phyloP scores from a whole-genome alignment of 2,113 vertebrate species.

The Cryptomyrus ogoouensis region DNA sequence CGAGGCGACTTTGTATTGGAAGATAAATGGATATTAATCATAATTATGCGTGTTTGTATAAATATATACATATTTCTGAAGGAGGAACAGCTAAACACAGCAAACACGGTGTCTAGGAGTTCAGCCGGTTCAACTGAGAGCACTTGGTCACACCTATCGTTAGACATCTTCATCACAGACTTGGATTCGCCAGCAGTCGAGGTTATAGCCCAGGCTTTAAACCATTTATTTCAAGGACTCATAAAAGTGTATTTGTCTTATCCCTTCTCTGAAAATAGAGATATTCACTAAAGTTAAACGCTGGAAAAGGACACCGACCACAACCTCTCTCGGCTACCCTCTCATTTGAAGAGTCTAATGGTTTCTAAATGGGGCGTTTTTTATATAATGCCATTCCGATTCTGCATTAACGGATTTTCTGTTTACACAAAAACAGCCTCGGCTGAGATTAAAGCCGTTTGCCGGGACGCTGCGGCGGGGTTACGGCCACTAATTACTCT shows the following conservation, averaged over 20 bases:
- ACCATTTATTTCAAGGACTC: conserved; percentile 25
- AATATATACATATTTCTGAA: not conserved
- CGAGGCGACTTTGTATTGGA: not conserved
- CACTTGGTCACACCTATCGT: not conserved
- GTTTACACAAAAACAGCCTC: conserved; percentile 56
- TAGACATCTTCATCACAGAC: not conserved
- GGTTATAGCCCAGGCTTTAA: not conserved
- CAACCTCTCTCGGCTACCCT: conserved; percentile 45
- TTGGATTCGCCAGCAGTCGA: not conserved
- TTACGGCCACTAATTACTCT: conserved; percentile 60
- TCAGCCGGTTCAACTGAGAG: not conserved
- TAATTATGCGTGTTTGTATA: not conserved
- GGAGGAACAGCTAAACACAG: not conserved
- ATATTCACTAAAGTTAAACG: conserved; percentile 44
- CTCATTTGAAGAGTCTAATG: conserved; percentile 49
- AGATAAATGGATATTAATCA: not conserved
- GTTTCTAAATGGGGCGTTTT: conserved; percentile 55
- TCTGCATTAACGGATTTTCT: conserved; percentile 41
- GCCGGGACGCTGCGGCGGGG: conserved; percentile 68
- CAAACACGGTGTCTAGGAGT: not conserved
- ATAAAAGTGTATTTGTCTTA: conserved; percentile 7
- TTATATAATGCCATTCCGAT: conserved; percentile 46
- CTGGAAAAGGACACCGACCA: conserved; percentile 50
- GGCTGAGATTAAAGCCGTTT: conserved; percentile 76
- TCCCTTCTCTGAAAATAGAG: not conserved